Conservation (phyloP, 2,797 vertebrate genomes). For the Eulemur rubriventer region DNA sequence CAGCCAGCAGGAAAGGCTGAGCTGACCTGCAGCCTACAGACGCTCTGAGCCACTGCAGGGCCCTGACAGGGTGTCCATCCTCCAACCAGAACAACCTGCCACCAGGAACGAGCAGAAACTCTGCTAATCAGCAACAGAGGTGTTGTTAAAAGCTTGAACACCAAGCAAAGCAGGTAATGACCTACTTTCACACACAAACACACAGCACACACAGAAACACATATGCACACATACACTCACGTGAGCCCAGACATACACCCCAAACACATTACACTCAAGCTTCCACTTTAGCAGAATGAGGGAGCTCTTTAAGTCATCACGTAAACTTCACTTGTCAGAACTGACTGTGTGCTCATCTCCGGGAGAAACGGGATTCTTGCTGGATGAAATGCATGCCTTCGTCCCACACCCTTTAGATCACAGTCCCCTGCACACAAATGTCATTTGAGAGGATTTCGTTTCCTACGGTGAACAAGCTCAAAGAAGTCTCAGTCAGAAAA, state of each 20-base stretch:
- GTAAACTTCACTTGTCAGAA: not conserved
- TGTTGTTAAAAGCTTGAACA: not conserved
- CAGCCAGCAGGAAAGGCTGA: not conserved
- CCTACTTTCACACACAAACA: not conserved
- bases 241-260: rapidly evolving
- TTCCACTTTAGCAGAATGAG: not conserved
- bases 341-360: not conserved
- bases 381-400: not conserved
- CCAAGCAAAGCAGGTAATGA: not conserved
- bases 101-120: not conserved
- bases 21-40: not conserved
- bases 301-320: not conserved
- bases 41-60: too few relatives aligned
- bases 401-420: not conserved
- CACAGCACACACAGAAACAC: not conserved
- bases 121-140: not conserved
- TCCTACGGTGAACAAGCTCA: not conserved
- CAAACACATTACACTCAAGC: not conserved
- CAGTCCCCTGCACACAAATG: too few relatives aligned
- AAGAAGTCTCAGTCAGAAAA: not conserved
- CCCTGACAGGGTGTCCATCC: rapidly evolving
- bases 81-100: not conserved
- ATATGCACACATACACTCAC: rapidly evolving
- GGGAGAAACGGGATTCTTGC: not conserved
- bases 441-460: not conserved